phyloP scores from a whole-genome alignment of 2,888 invertebrate species.

The Phalera bucephala region DNA sequence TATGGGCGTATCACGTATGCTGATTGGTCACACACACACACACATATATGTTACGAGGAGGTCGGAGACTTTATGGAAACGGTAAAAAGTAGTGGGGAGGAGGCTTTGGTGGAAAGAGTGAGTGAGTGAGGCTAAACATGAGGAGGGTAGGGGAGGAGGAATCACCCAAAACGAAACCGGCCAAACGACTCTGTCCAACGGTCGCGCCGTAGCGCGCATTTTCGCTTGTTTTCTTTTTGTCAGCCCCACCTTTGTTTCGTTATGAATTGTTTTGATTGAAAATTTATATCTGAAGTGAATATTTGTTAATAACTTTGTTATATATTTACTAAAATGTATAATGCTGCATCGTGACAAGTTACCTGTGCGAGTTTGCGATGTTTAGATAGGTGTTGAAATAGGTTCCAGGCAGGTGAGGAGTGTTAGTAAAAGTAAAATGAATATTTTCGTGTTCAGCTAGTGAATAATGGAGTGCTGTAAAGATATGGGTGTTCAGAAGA shows the following conservation, averaged over 20 bases:
- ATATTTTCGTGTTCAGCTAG: constrained; percentile 61
- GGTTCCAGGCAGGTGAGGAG: constrained; percentile 49
- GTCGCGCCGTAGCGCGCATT: constrained; percentile 71
- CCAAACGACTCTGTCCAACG: constrained; percentile 79
- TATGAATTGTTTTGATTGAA: constrained; percentile 53
- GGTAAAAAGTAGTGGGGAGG: too few species aligned
- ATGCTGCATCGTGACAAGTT: constrained; percentile 33
- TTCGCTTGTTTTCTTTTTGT: constrained; percentile 65
- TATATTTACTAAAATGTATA: constrained; percentile 33
- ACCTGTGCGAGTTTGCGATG: constrained; percentile 41
- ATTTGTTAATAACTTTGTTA: constrained; percentile 24
- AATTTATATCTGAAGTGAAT: constrained; percentile 24
- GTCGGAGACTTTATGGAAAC: too few species aligned
- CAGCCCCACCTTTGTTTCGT: constrained; percentile 75
- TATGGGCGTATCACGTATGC: too few species aligned
- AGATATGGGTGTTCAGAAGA: constrained; percentile 75
- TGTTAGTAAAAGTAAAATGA: constrained; percentile 67
- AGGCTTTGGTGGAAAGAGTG: constrained; percentile 53
- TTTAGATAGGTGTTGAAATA: constrained; percentile 55
- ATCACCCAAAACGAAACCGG: constrained; percentile 64
- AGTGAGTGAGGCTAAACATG: constrained; percentile 37
- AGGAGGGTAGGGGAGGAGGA: constrained; percentile 50
- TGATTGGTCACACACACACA: background rate
- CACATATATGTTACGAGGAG: background rate
- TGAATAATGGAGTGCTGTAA: constrained; percentile 65